Evolutionary conservation across 1,140 invertebrate genomes (phyloP).

Genomic region (Oncopodura yosiiana): DNA sequence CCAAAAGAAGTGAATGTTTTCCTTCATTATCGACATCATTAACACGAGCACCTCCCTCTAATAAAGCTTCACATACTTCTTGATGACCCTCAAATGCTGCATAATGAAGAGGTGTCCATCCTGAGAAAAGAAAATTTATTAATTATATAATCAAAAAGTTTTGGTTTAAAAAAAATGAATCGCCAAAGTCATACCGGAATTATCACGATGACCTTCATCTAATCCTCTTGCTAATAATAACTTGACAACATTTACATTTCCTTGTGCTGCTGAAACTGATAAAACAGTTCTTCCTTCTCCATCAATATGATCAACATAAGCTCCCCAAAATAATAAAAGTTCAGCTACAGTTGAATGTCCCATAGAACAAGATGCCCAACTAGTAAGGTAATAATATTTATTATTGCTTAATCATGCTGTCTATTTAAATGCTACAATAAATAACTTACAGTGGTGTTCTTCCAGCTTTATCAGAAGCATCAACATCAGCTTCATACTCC

Average conservation of each 20-base stretch:
- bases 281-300: conserved; percentile 75
- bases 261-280: conserved; percentile 49
- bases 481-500: conserved; percentile 77
- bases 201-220: conserved; percentile 81
- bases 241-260: conserved; percentile 68
- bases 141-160: conserved; percentile 39
- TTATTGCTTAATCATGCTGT: neutral
- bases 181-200: no score
- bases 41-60: conserved; percentile 83
- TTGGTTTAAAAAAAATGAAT: neutral
- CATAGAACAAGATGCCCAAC: conserved; percentile 72
- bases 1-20: conserved; percentile 77
- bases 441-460: conserved; percentile 59
- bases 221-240: conserved; percentile 78
- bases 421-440: conserved; percentile 14
- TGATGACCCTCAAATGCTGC: conserved; percentile 86
- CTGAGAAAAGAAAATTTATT: conserved; percentile 48
- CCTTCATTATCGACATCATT: conserved; percentile 90
- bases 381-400: neutral
- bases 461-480: conserved; percentile 67
- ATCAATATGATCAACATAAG: conserved; percentile 79
- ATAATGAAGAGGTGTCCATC: conserved; percentile 88
- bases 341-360: conserved; percentile 71
- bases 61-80: conserved; percentile 72
- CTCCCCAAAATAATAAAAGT: conserved; percentile 75